These are phyloP conservation scores for Oreochromis aureus DNA, from an alignment of 2,113 vertebrate species.

Conservation along the genomic window DNA sequence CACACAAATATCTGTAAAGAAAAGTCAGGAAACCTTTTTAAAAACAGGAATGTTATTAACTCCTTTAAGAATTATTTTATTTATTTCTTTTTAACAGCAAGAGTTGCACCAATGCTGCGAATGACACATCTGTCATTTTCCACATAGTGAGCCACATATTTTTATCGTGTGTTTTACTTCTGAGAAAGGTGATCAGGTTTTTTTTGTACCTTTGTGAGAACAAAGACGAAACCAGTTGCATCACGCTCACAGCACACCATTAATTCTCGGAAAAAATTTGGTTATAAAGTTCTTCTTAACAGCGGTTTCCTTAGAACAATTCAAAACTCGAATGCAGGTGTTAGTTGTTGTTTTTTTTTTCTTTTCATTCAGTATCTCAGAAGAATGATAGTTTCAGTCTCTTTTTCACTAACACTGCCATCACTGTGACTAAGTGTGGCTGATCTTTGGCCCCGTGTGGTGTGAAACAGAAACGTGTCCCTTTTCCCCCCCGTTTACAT, in stretches of 20 bases:
- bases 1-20: neutral
- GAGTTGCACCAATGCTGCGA: neutral
- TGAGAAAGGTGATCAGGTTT: neutral
- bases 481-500: neutral
- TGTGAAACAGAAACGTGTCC: constrained; percentile 24
- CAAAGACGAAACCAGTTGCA: neutral
- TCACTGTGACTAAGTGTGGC: neutral
- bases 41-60: neutral
- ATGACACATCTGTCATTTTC: neutral
- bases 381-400: constrained; percentile 11
- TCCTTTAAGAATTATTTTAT: neutral
- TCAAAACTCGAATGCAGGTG: neutral
- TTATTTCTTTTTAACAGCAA: neutral
- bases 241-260: neutral
- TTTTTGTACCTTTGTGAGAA: neutral
- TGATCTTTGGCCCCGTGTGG: neutral
- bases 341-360: neutral
- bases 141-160: neutral
- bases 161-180: neutral
- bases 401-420: neutral
- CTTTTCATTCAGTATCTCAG: neutral
- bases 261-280: neutral
- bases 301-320: neutral
- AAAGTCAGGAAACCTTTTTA: neutral
- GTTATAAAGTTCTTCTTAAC: neutral